A percentile compares a stretch with the other conserved stretches of the same genome.
Evolutionary conservation across 2,888 invertebrate genomes (phyloP).

Genomic region (Mechanitis mazaeus): DNA sequence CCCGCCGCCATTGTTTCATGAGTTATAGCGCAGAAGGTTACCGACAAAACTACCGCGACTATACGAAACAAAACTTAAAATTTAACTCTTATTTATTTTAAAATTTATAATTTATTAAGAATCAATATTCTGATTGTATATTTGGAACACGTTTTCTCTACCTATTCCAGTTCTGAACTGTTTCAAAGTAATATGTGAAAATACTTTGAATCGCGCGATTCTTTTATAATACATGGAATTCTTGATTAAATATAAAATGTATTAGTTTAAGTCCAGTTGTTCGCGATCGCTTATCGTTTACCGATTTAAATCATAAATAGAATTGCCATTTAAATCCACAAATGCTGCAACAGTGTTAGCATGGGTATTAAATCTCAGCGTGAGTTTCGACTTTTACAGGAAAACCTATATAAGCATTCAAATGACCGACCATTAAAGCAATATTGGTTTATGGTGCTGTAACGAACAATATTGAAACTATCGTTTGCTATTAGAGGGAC

Average conservation of each 20-base stretch:
- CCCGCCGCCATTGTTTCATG: slow-evolving; percentile 61
- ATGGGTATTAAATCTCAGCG: slow-evolving; percentile 25
- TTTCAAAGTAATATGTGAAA: neutral
- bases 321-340: slow-evolving; percentile 7
- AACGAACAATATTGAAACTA: slow-evolving; percentile 24
- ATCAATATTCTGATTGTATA: neutral
- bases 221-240: neutral
- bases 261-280: neutral
- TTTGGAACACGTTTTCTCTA: neutral
- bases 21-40: slow-evolving; percentile 60
- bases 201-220: neutral
- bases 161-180: neutral
- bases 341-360: slow-evolving; percentile 22
- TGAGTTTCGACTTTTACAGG: slow-evolving; percentile 23
- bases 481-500: slow-evolving; percentile 11
- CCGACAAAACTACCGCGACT: slow-evolving; percentile 46
- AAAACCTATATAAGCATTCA: slow-evolving; percentile 45
- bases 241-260: neutral
- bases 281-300: neutral
- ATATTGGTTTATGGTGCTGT: slow-evolving; percentile 39
- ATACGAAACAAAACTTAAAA: slow-evolving; percentile 38
- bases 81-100: neutral
- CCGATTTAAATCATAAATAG: slow-evolving; percentile 1
- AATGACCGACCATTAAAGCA: slow-evolving; percentile 48
- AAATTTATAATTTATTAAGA: slow-evolving; percentile 5